phyloP scores from a whole-genome alignment of 2,797 vertebrate genomes.

The Momotus momota region DNA sequence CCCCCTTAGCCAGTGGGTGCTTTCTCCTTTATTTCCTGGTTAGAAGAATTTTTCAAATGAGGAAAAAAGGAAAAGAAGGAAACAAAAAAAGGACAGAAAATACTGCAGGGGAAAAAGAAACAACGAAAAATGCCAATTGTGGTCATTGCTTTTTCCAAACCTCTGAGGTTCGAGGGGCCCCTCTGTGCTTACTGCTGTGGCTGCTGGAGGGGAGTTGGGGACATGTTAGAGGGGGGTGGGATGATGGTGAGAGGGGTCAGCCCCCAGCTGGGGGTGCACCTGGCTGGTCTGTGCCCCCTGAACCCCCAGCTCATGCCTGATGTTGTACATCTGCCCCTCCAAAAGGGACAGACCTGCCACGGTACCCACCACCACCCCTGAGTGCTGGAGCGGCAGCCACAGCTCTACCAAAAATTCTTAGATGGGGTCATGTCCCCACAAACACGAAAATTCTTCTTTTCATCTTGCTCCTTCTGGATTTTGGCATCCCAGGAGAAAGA shows the following conservation, averaged over 20 bases:
- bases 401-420: neutral
- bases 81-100: neutral
- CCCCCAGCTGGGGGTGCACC: accelerated
- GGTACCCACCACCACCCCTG: too few relatives aligned
- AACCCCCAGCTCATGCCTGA: too few relatives aligned
- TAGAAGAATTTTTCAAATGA: neutral
- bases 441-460: neutral
- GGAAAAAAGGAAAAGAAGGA: neutral
- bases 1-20: accelerated
- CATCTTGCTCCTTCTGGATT: neutral
- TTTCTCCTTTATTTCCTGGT: neutral
- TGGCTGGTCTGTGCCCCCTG: neutral
- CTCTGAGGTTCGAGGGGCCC: neutral
- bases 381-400: neutral
- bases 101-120: neutral
- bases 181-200: neutral
- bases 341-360: neutral
- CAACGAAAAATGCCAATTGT: neutral
- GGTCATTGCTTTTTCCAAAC: neutral
- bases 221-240: accelerated
- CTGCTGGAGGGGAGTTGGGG: neutral
- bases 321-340: neutral
- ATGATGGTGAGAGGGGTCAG: neutral
- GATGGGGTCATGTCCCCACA: accelerated
- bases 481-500: neutral